Conservation (phyloP, 2,113 vertebrate species). For the Protobothrops flavoviridis region DNA sequence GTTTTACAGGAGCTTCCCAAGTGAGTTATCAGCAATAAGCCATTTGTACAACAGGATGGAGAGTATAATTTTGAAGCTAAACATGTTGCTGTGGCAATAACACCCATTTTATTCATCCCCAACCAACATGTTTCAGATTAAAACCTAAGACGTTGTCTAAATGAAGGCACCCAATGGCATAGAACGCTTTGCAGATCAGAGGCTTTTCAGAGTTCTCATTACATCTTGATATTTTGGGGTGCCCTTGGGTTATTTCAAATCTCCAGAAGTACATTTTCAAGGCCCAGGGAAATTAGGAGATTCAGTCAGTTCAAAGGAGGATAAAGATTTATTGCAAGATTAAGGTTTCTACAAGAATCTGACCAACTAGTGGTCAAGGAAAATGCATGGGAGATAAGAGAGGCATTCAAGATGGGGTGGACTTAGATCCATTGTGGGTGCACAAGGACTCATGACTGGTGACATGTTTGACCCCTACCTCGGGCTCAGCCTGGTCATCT, state of each 20-base stretch:
- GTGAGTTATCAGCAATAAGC: neutral
- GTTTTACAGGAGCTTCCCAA: neutral
- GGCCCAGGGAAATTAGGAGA: neutral
- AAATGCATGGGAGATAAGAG: neutral
- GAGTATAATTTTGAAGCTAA: neutral
- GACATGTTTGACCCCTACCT: too few relatives aligned
- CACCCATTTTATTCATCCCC: neutral
- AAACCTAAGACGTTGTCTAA: neutral
- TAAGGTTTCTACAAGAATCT: neutral
- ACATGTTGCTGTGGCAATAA: neutral
- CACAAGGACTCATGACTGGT: too few relatives aligned
- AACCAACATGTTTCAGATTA: neutral
- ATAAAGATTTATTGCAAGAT: neutral
- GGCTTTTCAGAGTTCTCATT: neutral
- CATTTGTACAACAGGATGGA: neutral
- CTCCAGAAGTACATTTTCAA: neutral
- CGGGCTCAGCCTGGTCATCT: too few relatives aligned
- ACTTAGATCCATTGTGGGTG: too few relatives aligned
- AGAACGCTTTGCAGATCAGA: neutral
- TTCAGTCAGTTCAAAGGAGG: neutral
- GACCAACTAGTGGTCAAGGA: neutral
- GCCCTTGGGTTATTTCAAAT: neutral
- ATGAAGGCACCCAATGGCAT: neutral
- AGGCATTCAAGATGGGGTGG: too few relatives aligned
- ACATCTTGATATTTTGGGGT: neutral